These are phyloP conservation scores for Drosophila jambulina DNA, from an alignment of 1,140 invertebrate genomes.

Conservation along the genomic window DNA sequence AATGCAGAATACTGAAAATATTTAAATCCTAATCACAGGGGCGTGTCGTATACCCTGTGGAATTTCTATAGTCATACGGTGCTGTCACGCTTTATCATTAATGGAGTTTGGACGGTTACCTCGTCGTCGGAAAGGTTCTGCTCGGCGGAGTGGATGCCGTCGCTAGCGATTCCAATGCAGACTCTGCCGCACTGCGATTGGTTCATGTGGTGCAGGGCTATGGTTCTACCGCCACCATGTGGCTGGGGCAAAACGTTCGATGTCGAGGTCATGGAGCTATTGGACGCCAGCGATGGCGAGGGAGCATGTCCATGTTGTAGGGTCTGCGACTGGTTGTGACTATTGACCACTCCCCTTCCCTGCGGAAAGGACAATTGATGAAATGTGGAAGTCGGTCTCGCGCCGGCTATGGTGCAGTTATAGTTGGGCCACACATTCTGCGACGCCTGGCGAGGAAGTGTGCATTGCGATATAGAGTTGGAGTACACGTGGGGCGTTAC, in stretches of 20 bases:
- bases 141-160: constrained; percentile 61
- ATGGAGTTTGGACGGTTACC: constrained; percentile 86
- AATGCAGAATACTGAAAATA: constrained; percentile 57
- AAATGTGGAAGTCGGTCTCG: constrained; percentile 69
- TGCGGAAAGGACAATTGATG: constrained; percentile 86
- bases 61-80: constrained; percentile 86
- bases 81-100: constrained; percentile 87
- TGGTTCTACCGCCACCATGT: constrained; percentile 66
- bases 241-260: constrained; percentile 55
- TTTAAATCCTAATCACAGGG: constrained; percentile 74
- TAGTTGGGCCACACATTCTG: constrained; percentile 85
- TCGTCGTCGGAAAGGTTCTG: constrained; percentile 85
- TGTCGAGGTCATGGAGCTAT: constrained; percentile 61
- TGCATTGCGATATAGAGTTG: constrained; percentile 79
- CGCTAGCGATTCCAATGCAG: constrained; percentile 61
- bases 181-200: constrained; percentile 66
- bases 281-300: constrained; percentile 61
- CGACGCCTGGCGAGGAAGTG: constrained; percentile 86
- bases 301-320: constrained; percentile 49
- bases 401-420: constrained; percentile 71
- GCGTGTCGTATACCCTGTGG: constrained; percentile 73
- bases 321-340: constrained; percentile 53
- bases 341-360: constrained; percentile 48
- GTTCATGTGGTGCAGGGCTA: constrained; percentile 78
- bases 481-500: constrained; percentile 77